Evolutionary conservation across 2,888 invertebrate species (phyloP).

Genomic region (Conomelus anceps): DNA sequence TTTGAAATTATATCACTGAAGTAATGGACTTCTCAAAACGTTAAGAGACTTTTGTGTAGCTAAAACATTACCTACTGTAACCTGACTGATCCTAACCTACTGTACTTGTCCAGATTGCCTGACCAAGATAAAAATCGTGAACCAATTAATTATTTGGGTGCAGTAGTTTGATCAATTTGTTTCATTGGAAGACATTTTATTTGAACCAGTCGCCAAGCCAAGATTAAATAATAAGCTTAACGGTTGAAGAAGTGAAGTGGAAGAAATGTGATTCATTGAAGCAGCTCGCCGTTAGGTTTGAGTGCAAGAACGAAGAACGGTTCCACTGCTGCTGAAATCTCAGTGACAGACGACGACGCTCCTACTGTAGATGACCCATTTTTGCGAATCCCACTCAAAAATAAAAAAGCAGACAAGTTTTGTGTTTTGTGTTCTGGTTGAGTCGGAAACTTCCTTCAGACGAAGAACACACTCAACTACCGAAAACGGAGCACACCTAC

Average conservation of each 20-base stretch:
- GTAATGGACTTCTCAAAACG: too few relatives aligned
- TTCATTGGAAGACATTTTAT: too few relatives aligned
- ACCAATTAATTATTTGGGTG: too few relatives aligned
- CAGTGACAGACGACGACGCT: neutral
- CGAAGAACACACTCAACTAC: neutral
- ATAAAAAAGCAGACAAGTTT: neutral
- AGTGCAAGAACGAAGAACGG: neutral
- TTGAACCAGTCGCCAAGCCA: neutral
- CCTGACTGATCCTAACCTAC: too few relatives aligned
- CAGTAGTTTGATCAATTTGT: too few relatives aligned
- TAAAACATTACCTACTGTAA: too few relatives aligned
- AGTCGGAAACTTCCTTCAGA: neutral
- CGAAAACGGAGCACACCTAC: neutral
- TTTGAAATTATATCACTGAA: too few relatives aligned
- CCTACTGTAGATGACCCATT: neutral
- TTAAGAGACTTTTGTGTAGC: too few relatives aligned
- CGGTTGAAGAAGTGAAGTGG: neutral
- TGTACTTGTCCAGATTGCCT: too few relatives aligned
- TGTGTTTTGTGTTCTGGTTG: too few relatives aligned
- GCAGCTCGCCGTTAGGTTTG: neutral
- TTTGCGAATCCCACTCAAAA: neutral
- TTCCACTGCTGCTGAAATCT: neutral
- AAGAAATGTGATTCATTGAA: neutral
- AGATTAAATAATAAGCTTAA: neutral
- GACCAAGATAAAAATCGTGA: too few relatives aligned